These are phyloP conservation scores for Baryphthengus martii DNA, from an alignment of 2,113 vertebrate genomes.

Conservation along the genomic window DNA sequence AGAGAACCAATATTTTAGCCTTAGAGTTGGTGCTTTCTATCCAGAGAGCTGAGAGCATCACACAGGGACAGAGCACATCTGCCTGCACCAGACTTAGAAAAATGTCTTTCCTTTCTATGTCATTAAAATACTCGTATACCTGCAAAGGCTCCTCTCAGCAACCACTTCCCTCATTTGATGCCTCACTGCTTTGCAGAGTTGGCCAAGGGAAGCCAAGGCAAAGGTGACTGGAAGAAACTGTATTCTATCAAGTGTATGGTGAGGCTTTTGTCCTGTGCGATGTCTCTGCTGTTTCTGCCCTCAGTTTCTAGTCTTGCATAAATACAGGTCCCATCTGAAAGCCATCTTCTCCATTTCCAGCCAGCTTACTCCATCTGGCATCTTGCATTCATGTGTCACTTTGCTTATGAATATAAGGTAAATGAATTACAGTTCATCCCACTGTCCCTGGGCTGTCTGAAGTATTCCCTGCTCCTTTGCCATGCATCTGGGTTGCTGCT, in stretches of 20 bases:
- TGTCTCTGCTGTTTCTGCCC: neutral
- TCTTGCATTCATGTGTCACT: neutral
- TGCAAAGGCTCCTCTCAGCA: neutral
- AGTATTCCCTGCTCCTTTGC: neutral
- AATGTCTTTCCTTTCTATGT: neutral
- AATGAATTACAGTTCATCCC: neutral
- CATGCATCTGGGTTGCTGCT: neutral
- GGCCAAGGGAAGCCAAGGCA: neutral
- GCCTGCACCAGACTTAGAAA: neutral
- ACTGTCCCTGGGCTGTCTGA: neutral
- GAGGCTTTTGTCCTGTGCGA: neutral
- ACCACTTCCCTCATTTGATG: rapidly evolving
- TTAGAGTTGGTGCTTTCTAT: neutral
- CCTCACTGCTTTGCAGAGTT: neutral
- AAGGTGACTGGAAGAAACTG: neutral
- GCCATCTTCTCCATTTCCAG: neutral
- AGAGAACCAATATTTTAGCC: neutral
- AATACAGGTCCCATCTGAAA: neutral
- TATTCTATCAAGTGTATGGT: neutral
- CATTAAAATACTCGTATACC: neutral
- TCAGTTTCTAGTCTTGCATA: neutral
- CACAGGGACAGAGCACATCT: neutral
- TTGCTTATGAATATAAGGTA: neutral
- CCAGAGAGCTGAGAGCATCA: neutral
- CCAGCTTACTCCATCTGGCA: neutral